Evolutionary conservation across 2,888 invertebrate genomes (phyloP), one percentile per base, ranked within the genome.

Genomic region (Drosophila emarginata): DNA sequence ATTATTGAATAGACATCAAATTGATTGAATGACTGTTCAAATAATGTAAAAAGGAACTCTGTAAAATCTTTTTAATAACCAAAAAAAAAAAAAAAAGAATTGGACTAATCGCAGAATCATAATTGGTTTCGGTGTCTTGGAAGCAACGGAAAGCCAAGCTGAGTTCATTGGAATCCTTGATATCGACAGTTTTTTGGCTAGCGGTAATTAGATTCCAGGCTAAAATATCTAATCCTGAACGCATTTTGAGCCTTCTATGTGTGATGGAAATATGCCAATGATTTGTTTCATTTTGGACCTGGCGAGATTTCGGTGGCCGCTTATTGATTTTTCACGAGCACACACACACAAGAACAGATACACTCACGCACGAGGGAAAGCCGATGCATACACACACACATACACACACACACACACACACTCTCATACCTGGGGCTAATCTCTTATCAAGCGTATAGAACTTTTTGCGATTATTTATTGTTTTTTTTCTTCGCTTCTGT

Each of bases 371-470:
- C 39, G 60, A 51, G 18, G 28, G 39, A 57, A 67, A 68, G 59
- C 54, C 68, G 36, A 39, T 37, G 53, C 54, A 54, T 53, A 68
- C 61, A 69, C 45, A 69, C 52, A 61, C 69, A 68, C 52, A 61
- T 61, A 68, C 40, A 40, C 23, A 14, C 45, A 23, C 36, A 12
- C 23, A 23, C 37, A 56, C 53, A 40, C 28, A 11, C 60, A 18
- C 56, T 52, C 56, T 21, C 56, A 36, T 32, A 36, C 52, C 64
- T 51, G 52, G 37, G 61, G 80, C 77, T 80, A 85, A 85, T 82
- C 86, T 85, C 83, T 85, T 81, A 81, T 81, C 80, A 82, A 60
- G 68, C 69, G 61, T 67, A 72, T 76, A 74, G 50, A 50, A 50
- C 18, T 28, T 66, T 65, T 39, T 53, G 57, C 65, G 36, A 26